Base-by-base conservation (phyloP, 64 coral and sea anemone species). In the Dendrophyllia cribrosa region DNA sequence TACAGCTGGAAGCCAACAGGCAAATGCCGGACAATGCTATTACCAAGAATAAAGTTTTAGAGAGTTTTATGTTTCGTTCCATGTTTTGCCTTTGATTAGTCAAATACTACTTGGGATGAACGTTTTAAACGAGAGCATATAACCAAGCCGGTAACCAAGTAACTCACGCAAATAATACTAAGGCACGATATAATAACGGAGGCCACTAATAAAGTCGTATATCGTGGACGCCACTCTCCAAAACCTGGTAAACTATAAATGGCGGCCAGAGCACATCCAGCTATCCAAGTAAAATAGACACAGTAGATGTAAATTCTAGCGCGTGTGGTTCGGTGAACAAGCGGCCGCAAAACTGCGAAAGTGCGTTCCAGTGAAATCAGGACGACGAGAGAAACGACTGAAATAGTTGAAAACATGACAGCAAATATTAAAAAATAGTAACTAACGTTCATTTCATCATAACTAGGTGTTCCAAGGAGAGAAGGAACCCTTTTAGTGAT, bases 31-130 rank as follows among this genome's bases (percentile, higher is more conserved):
- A 77, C 21, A 77, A 13, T 16, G 19, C 50, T 53, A 55, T 77
- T 6, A 75, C 45, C 6, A 75, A 1, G 4, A 75, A 49, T 45
- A 56, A 3, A 7, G 75, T 77, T 55, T 77, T 53, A 3, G 75
- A 77, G 17, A 76, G 74, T 76, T 76, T 76, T 22, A 52, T 11
- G 48, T 76, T 76, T 19, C 49, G 4, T 52, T 51, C 74, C 74
- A 76, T 52, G 48, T 22, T 22, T n/a, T 19, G 48, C 43, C 74
- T 76, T 16, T 53, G 48, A 21, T 76, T 48, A 17, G 49, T 52
- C 47, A 76, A 22, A 53, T 7, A 52, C 1, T 7, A 52, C 1
- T 7, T 48, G 46, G 9, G 19, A 7, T 3, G 16, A 9, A 20
- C 48, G 74, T n/a, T 53, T 76, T 6, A 76, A 46, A 20, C 15